Evolutionary conservation across 2,113 vertebrate genomes (phyloP).

Genomic region (Meles meles): DNA sequence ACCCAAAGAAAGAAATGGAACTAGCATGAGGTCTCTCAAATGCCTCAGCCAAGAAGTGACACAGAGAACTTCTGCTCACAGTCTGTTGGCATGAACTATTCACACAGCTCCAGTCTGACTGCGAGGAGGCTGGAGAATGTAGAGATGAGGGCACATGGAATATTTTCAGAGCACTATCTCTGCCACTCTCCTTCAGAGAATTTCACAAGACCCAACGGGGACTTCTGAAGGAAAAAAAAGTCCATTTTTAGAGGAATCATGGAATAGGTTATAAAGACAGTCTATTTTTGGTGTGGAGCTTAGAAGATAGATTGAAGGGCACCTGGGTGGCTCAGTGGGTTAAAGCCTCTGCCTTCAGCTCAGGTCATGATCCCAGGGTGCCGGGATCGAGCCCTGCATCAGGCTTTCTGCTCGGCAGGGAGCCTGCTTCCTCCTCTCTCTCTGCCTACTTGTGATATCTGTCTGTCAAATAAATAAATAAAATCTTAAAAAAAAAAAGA

Average conservation of each 20-base stretch:
- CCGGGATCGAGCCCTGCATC: too few relatives aligned
- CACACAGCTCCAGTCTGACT: not conserved
- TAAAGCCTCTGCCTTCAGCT: too few relatives aligned
- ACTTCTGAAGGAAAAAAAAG: not conserved
- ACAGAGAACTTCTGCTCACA: not conserved
- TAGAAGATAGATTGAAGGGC: not conserved
- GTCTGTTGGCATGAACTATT: not conserved
- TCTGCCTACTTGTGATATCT: too few relatives aligned
- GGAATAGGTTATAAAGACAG: not conserved
- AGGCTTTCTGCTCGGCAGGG: too few relatives aligned
- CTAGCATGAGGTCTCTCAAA: not conserved
- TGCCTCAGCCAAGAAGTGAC: not conserved
- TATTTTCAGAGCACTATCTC: not conserved
- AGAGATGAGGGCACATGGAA: not conserved
- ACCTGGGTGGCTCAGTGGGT: too few relatives aligned
- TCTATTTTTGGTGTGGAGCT: not conserved
- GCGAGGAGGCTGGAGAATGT: not conserved
- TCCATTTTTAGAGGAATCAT: not conserved
- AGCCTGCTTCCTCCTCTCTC: too few relatives aligned
- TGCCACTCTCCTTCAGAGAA: not conserved
- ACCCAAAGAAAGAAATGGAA: not conserved
- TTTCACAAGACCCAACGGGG: not conserved
- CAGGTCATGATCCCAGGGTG: too few relatives aligned
- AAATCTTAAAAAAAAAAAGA: too few relatives aligned
- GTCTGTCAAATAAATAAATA: too few relatives aligned